A percentile compares a stretch with the other conserved stretches of the same genome.
phyloP scores from a whole-genome alignment of 2,113 vertebrate genomes.

The Pagrus major region DNA sequence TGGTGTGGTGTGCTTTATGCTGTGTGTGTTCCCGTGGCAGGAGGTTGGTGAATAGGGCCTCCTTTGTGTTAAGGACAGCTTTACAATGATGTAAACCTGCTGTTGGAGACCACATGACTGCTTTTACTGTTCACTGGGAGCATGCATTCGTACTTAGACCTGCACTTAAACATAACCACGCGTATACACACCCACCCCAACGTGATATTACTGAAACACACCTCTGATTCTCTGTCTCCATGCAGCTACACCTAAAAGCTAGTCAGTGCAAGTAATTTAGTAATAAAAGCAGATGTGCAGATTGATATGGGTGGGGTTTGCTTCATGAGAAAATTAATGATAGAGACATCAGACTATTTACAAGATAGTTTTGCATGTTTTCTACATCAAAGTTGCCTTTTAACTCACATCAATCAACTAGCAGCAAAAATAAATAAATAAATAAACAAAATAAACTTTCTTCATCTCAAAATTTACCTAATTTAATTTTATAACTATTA shows the following conservation, averaged over 20 bases:
- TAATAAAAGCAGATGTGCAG: neutral
- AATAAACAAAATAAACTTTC: neutral
- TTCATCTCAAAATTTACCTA: neutral
- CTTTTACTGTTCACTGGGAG: conserved; percentile 32
- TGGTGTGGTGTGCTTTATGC: neutral
- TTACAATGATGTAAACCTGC: conserved; percentile 64
- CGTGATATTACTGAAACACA: conserved; percentile 21
- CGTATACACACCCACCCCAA: conserved; percentile 23
- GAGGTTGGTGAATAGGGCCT: conserved; percentile 31
- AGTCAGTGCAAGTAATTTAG: conserved; percentile 15
- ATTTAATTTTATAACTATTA: neutral
- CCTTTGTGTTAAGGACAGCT: conserved; percentile 50
- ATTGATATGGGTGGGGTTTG: conserved; percentile 10
- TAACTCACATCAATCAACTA: neutral
- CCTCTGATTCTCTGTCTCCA: conserved; percentile 11
- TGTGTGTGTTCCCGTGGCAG: conserved; percentile 10
- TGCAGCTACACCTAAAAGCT: neutral
- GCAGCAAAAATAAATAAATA: neutral
- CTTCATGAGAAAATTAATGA: neutral
- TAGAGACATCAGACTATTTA: neutral
- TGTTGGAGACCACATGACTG: conserved; percentile 53
- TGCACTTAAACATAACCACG: conserved; percentile 30
- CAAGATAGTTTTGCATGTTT: conserved; percentile 9
- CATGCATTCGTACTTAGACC: conserved; percentile 7
- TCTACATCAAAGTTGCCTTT: neutral